Base-by-base conservation (phyloP, 2,888 invertebrate genomes). In the Ophioninae sp. region DNA sequence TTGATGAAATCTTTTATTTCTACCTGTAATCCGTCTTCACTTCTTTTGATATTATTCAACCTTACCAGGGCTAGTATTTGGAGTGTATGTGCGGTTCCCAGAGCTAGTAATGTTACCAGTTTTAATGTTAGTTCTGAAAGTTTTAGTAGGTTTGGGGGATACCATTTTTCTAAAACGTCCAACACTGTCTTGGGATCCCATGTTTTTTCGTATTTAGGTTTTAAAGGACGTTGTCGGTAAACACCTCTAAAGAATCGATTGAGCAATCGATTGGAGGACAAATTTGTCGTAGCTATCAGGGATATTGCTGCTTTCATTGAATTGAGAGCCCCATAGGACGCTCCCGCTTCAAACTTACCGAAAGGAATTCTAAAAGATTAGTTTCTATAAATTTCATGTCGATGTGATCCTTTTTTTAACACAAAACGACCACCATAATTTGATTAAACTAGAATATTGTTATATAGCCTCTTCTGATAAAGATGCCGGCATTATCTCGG, bases 1-100 rank as follows among this genome's bases (percentile, higher is more conserved):
- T 64, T 64, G 37, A 64, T 64, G 17, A 39, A 13, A 23, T 39
- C n/a, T n/a, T 64, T 39, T 39, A 64, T 64, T 17, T 64, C 39
- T 3, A 64, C 39, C 39, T 64, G 37, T 37, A 37, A 64, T 39
- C 64, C 64, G 6, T 17, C 3, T 23, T 30, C 30, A 37, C 0
- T 64, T 22, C 5, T 63, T 37, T 63, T 37, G 6, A 63, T 63
- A 13, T 63, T 23, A 0, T 37, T 63, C 37, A 63, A 8, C 17
- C 39, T 64, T 17, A 64, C 37, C 7, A n/a, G 17, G 1, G 37
- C 6, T 37, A 64, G 37, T 7, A 37, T 64, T 39, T 64, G 37
- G n/a, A 64, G 37, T 39, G n/a, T 64, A 39, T 37, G 64, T 8
- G 37, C 64, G n/a, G 64, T 39, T 1, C 64, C 64, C 39, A 64